phyloP scores from a whole-genome alignment of 2,888 invertebrate species.

The Geotrupes spiniger region DNA sequence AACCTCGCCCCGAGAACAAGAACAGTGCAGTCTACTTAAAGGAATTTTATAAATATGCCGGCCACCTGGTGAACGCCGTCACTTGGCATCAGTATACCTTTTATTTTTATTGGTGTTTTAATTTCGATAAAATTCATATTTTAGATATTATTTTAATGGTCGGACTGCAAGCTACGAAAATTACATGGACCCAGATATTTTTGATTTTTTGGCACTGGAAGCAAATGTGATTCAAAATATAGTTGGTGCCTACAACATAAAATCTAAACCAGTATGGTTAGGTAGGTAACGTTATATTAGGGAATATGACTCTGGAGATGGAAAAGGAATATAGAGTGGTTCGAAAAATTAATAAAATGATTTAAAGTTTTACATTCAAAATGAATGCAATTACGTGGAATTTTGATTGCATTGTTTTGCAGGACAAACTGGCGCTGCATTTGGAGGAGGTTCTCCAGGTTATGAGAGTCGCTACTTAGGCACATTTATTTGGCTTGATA shows the following conservation, averaged over 20 bases:
- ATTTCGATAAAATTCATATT: conserved; percentile 24
- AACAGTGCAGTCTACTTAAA: conserved; percentile 57
- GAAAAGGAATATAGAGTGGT: too few species aligned
- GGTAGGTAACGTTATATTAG: conserved; percentile 46
- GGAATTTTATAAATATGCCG: conserved; percentile 56
- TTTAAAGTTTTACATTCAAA: background rate
- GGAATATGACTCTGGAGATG: too few species aligned
- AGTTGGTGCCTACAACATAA: conserved; percentile 42
- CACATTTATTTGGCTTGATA: conserved; percentile 74
- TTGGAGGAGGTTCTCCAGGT: conserved; percentile 70
- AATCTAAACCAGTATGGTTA: conserved; percentile 61
- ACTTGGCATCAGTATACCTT: conserved; percentile 68
- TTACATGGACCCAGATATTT: conserved; percentile 63
- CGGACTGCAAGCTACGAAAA: conserved; percentile 59
- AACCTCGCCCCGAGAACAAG: conserved; percentile 55
- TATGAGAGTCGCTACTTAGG: conserved; percentile 68
- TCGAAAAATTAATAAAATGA: background rate
- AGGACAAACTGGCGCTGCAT: conserved; percentile 73
- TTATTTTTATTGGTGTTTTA: conserved; percentile 8
- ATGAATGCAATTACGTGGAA: too few species aligned
- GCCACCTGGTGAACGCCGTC: conserved; percentile 56
- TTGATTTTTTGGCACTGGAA: conserved; percentile 60
- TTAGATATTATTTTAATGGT: conserved; percentile 64
- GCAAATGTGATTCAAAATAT: conserved; percentile 56
- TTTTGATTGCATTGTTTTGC: conserved; percentile 24